A percentile compares a stretch with the other conserved stretches of the same genome.
These are phyloP conservation scores for Garra rufa DNA, from an alignment of 2,113 vertebrate genomes.

Conservation along the genomic window DNA sequence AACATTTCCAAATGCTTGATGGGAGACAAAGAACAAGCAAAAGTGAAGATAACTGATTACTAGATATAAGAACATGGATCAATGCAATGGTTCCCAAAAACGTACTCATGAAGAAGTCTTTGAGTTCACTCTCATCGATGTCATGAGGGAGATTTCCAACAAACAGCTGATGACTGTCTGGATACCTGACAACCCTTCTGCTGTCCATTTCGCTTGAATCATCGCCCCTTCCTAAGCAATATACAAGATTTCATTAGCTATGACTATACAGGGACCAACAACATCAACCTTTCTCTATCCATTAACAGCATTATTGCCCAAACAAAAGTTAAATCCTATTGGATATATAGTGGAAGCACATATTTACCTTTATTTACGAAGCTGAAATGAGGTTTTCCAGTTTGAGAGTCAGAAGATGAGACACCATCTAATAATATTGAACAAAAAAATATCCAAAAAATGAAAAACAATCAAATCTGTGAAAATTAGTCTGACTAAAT, in stretches of 20 bases:
- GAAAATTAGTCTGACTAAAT: not conserved
- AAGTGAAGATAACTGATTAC: slow-evolving; percentile 84
- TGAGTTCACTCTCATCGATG: slow-evolving; percentile 93
- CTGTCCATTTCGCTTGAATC: slow-evolving; percentile 90
- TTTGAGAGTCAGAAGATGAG: slow-evolving; percentile 71
- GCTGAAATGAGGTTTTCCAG: slow-evolving; percentile 77
- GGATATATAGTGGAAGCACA: not conserved
- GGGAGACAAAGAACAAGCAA: not conserved
- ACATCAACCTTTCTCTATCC: not conserved
- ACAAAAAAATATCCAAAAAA: not conserved
- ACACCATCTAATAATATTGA: slow-evolving; percentile 68
- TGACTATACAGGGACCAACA: not conserved
- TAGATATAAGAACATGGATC: slow-evolving; percentile 85
- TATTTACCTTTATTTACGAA: slow-evolving; percentile 78
- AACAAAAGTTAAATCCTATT: not conserved
- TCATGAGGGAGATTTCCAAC: slow-evolving; percentile 97
- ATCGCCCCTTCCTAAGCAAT: slow-evolving; percentile 83
- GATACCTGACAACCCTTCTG: slow-evolving; percentile 87
- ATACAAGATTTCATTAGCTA: not conserved
- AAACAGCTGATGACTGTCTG: slow-evolving; percentile 96
- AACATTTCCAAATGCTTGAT: slow-evolving; percentile 75
- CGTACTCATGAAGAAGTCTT: slow-evolving; percentile 86
- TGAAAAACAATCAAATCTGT: not conserved
- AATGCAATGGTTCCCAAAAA: not conserved
- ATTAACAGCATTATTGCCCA: not conserved